Evolutionary conservation across 2,113 vertebrate genomes (phyloP).

Genomic region (Chlorodrepanis virens): DNA sequence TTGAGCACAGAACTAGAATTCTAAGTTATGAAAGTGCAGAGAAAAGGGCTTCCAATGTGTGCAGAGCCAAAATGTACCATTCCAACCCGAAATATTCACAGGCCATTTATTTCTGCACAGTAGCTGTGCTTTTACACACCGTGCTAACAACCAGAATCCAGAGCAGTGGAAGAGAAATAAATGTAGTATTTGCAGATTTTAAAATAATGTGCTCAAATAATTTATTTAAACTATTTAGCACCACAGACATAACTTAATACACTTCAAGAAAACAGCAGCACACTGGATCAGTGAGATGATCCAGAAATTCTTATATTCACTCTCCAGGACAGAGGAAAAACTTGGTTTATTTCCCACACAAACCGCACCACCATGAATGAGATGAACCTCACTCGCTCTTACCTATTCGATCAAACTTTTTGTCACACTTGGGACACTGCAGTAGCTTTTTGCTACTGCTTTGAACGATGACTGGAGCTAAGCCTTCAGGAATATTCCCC

Average conservation of each 20-base stretch:
- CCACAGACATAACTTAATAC: neutral
- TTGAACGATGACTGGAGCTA: slow-evolving; percentile 86
- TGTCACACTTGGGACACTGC: slow-evolving; percentile 94
- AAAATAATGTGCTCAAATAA: neutral
- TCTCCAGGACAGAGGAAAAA: neutral
- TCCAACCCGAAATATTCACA: neutral
- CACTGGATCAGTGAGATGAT: neutral
- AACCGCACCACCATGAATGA: neutral
- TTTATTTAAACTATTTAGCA: neutral
- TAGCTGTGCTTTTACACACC: neutral
- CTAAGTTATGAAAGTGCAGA: neutral
- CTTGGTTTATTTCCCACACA: neutral
- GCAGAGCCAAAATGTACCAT: neutral
- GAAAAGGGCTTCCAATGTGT: neutral
- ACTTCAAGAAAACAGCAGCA: neutral
- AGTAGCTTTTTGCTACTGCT: slow-evolving; percentile 87
- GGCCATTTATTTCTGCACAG: neutral
- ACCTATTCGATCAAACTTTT: slow-evolving; percentile 97
- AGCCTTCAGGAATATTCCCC: slow-evolving; percentile 80
- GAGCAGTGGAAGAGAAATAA: neutral
- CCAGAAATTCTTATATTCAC: neutral
- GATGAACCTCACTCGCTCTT: slow-evolving; percentile 35
- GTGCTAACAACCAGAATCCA: neutral
- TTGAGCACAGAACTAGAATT: neutral
- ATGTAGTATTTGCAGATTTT: neutral